phyloP scores from a whole-genome alignment of 2,888 invertebrate species.

The Chymomyza procnemis region DNA sequence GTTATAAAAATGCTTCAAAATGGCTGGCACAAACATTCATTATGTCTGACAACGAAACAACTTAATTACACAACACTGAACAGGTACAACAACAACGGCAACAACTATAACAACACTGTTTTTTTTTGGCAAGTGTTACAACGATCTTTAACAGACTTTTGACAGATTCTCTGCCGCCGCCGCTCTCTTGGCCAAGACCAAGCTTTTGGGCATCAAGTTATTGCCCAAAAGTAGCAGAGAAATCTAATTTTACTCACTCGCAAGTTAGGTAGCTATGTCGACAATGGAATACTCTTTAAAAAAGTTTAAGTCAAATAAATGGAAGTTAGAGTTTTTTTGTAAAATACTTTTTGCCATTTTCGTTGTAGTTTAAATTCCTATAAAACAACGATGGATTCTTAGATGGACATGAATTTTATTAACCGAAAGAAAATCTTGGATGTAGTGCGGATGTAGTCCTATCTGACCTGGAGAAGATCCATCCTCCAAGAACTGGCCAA shows the following conservation, averaged over 20 bases:
- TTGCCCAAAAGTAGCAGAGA: constrained; percentile 47
- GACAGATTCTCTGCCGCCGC: constrained; percentile 16
- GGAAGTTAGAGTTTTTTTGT: too few relatives aligned
- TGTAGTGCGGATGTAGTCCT: too few relatives aligned
- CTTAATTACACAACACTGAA: constrained; percentile 68
- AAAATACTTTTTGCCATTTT: too few relatives aligned
- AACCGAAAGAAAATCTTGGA: too few relatives aligned
- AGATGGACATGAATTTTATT: too few relatives aligned
- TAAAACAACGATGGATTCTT: too few relatives aligned
- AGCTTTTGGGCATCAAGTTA: constrained; percentile 23
- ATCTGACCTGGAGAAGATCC: too few relatives aligned
- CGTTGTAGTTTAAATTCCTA: too few relatives aligned
- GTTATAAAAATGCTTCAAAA: constrained; percentile 10
- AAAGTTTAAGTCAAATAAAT: too few relatives aligned
- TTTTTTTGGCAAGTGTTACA: constrained; percentile 50
- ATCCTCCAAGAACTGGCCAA: too few relatives aligned
- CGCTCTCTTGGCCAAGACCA: constrained; percentile 2
- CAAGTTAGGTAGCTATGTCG: neutral
- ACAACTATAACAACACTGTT: constrained; percentile 40
- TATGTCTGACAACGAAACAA: constrained; percentile 64
- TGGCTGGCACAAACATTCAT: constrained; percentile 35
- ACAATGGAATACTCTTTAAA: too few relatives aligned
- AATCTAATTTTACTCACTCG: neutral
- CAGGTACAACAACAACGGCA: constrained; percentile 13
- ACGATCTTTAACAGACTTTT: constrained; percentile 36